A percentile compares a stretch with the other conserved stretches of the same genome.
These are phyloP conservation scores for Adoxophyes honmai DNA, from an alignment of 1,140 invertebrate genomes.

Conservation along the genomic window DNA sequence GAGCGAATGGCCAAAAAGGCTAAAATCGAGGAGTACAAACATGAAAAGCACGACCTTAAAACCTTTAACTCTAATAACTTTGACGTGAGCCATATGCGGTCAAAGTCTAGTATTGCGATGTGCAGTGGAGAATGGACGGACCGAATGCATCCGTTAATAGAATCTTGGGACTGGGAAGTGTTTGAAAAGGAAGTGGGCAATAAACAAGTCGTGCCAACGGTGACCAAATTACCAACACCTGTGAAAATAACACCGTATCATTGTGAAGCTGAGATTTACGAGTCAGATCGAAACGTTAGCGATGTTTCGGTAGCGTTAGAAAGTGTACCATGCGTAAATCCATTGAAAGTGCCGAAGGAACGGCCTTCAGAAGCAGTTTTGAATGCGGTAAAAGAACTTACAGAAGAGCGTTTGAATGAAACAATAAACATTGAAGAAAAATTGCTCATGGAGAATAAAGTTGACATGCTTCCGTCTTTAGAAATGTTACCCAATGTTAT, in stretches of 20 bases:
- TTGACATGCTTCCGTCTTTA: conserved; percentile 79
- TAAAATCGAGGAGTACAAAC: conserved; percentile 67
- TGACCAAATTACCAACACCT: conserved; percentile 74
- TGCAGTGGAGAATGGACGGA: conserved; percentile 78
- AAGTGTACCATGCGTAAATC: conserved; percentile 79
- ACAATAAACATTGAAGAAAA: conserved; percentile 79
- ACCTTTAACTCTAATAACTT: conserved; percentile 54
- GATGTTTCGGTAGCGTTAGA: conserved; percentile 79
- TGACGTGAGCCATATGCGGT: conserved; percentile 64
- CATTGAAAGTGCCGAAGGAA: conserved; percentile 77
- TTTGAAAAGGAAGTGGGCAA: conserved; percentile 77
- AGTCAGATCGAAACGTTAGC: conserved; percentile 67
- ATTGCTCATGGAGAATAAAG: conserved; percentile 73
- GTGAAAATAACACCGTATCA: conserved; percentile 72
- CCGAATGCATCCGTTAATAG: conserved; percentile 78
- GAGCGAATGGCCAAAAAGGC: conserved; percentile 70
- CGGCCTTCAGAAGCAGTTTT: conserved; percentile 74
- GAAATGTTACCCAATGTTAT: conserved; percentile 82
- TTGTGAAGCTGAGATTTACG: conserved; percentile 67
- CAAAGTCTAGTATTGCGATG: conserved; percentile 71
- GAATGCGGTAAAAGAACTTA: conserved; percentile 73
- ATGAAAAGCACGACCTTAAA: conserved; percentile 61
- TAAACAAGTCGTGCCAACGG: conserved; percentile 50
- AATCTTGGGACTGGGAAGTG: conserved; percentile 80
- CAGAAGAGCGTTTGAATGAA: conserved; percentile 74